Conservation (phyloP, 2,888 invertebrate genomes). For the Crioceris asparagi region DNA sequence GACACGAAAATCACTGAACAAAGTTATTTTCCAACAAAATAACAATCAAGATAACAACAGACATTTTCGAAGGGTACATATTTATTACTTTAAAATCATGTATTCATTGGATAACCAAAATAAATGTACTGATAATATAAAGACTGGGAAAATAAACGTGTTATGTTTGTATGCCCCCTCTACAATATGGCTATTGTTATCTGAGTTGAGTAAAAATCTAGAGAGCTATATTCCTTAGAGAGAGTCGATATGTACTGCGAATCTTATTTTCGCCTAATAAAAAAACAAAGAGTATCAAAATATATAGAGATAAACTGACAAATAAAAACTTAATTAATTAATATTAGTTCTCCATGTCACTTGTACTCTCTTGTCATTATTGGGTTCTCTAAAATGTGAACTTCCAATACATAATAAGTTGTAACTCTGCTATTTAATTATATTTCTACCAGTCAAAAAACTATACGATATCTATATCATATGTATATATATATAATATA, state of each 20-base stretch:
- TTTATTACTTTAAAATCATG: no score
- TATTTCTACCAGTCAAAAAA: slow-evolving; percentile 18
- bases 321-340: slow-evolving; percentile 23
- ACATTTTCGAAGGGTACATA: neutral
- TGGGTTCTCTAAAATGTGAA: neutral
- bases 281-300: slow-evolving; percentile 35
- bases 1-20: slow-evolving; percentile 6
- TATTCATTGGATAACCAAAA: no score
- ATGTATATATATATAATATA: slow-evolving; percentile 1
- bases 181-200: no score
- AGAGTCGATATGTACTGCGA: slow-evolving; percentile 35
- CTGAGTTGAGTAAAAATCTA: slow-evolving; percentile 29
- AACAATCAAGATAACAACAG: slow-evolving; percentile 7
- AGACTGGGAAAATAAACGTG: no score
- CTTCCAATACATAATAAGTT: no score
- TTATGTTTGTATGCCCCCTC: no score
- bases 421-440: no score
- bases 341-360: slow-evolving; percentile 30
- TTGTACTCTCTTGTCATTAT: slow-evolving; percentile 21
- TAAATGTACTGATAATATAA: no score
- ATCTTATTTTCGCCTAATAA: slow-evolving; percentile 27
- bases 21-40: slow-evolving; percentile 17
- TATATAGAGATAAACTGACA: slow-evolving; percentile 28
- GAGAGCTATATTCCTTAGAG: slow-evolving; percentile 29
- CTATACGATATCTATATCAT: no score